Evolutionary conservation across 2,888 invertebrate species (phyloP).

Genomic region (Agapostemon virescens): DNA sequence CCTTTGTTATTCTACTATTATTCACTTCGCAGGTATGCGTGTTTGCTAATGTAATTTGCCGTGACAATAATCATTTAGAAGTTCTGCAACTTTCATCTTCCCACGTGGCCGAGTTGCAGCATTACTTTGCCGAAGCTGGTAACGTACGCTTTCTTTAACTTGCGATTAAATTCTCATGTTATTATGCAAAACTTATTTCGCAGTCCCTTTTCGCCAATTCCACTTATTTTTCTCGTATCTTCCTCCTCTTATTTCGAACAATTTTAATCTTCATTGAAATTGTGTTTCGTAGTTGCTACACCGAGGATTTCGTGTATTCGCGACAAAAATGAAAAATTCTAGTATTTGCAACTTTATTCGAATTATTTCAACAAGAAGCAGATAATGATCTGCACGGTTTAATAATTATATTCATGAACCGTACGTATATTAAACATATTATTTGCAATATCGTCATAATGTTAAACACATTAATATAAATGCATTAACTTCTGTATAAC

Average conservation of each 20-base stretch:
- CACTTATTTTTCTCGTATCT: background rate
- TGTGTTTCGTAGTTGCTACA: background rate
- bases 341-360: background rate
- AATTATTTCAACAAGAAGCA: background rate
- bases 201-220: background rate
- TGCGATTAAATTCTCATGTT: background rate
- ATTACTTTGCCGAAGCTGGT: background rate
- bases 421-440: background rate
- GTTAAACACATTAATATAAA: too few species aligned
- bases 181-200: background rate
- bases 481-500: too few species aligned
- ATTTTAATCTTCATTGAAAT: background rate
- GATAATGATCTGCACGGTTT: too few species aligned
- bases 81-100: background rate
- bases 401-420: background rate
- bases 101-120: constrained; percentile 25
- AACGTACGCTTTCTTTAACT: background rate
- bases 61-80: background rate
- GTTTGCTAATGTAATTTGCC: background rate
- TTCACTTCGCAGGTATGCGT: background rate
- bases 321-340: background rate
- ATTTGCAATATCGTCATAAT: too few species aligned
- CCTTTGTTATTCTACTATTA: background rate
- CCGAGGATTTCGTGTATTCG: background rate
- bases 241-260: background rate